Evolutionary conservation across 2,113 vertebrate genomes (phyloP), one percentile per base, ranked within the genome.

Genomic region (Pyrgilauda ruficollis): DNA sequence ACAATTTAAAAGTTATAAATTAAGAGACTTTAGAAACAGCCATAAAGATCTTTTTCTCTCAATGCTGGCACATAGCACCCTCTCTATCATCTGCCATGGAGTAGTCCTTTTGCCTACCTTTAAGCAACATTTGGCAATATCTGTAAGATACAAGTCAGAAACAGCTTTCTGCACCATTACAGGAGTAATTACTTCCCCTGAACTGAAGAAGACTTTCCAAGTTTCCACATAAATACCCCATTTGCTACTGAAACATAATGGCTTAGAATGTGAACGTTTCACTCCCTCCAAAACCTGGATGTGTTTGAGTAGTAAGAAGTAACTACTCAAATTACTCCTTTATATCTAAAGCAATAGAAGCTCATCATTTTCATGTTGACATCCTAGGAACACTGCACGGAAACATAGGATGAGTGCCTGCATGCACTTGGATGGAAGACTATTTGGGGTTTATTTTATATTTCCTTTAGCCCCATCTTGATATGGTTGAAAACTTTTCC

Each of bases 401-500:
- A 69, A 94, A 80, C 37, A 68, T 2, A 73, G 46, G 69, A 72
- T 56, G 1, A 82, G 67, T 69, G 56, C n/a, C n/a, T 55, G 41
- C 41, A 80, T 15, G 30, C 28, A 70, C 11, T n/a, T 82, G 16
- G 11, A 76, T 19, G 56, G 33, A 78, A 80, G 27, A 74, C 18
- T 69, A 13, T 20, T 66, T 37, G 4, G 10, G 0, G 0, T 2
- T 61, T 63, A 39, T 44, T 88, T 63, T 3, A 15, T 50, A 61
- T 92, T 77, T 92, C 37, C 18, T 15, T 79, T 76, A 94, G 62
- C 13, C 6, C 6, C 1, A 5, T 83, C 24, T 92, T 63, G 55
- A 74, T 47, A 85, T 0, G 1, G n/a, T 21, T 52, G 33, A 46
- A 83, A 94, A 90, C 4, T 52, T 28, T 14, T 77, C 86, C 53